These are phyloP conservation scores for Astyanax mexicanus DNA, from an alignment of 2,797 vertebrate genomes.

Conservation along the genomic window DNA sequence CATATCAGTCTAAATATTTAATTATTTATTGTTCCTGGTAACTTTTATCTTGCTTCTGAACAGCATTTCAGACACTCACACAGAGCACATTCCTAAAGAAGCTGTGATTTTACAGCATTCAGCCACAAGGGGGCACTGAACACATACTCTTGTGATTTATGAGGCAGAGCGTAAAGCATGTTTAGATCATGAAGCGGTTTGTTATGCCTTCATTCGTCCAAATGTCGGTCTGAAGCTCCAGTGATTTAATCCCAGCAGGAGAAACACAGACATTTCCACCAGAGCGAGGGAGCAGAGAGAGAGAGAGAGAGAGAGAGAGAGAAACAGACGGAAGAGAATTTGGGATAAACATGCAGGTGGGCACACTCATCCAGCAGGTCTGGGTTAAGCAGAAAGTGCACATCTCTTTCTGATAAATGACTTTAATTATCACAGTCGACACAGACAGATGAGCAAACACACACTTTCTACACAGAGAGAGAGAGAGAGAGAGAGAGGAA, in stretches of 20 bases:
- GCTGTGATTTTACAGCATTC: not conserved
- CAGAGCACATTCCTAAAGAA: not conserved
- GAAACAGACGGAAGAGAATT: not conserved
- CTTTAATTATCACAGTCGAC: slow-evolving; percentile 22
- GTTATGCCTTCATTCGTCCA: slow-evolving; percentile 3
- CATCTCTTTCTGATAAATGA: slow-evolving; percentile 26
- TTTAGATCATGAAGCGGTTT: slow-evolving; percentile 3
- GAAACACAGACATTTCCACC: not conserved
- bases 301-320: not conserved
- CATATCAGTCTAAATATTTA: too few species aligned
- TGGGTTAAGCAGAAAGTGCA: slow-evolving; percentile 2
- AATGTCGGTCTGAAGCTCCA: not conserved
- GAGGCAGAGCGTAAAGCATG: not conserved
- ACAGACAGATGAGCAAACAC: slow-evolving; percentile 22
- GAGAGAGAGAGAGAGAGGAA: not conserved
- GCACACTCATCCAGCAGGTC: not conserved
- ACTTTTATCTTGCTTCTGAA: too few species aligned
- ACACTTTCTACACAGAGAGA: not conserved
- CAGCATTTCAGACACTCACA: too few species aligned
- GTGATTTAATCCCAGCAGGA: slow-evolving; percentile 10
- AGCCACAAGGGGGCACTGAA: not conserved
- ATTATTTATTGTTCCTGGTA: too few species aligned
- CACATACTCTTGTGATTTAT: not conserved
- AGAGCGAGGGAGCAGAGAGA: not conserved
- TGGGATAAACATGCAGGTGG: not conserved